phyloP scores from a whole-genome alignment of 2,797 vertebrate species.

The Microctenopoma steveboyesi region DNA sequence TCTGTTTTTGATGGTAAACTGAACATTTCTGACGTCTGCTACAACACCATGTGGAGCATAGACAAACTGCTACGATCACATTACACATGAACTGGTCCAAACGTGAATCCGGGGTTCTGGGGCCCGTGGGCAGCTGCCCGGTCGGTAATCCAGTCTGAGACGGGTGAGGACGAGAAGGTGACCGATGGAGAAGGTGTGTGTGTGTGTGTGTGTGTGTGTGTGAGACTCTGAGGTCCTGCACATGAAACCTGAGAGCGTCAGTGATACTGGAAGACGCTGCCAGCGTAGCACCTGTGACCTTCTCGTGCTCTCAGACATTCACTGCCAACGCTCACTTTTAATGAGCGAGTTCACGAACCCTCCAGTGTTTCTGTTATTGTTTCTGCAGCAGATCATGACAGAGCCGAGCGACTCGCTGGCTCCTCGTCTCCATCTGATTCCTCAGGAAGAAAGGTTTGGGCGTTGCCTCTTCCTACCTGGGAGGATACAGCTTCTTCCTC shows the following conservation, averaged over 20 bases:
- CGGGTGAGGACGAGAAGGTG: background rate
- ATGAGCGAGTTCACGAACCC: background rate
- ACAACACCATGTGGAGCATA: too few species aligned
- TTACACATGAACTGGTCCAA: too few species aligned
- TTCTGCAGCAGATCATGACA: conserved; percentile 20
- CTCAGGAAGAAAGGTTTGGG: background rate
- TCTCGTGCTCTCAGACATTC: conserved; percentile 26
- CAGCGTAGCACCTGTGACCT: conserved; percentile 12
- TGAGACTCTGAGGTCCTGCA: conserved; percentile 37
- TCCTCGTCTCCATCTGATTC: background rate
- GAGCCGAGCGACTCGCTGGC: background rate
- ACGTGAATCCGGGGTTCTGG: background rate
- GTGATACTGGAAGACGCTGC: conserved; percentile 13
- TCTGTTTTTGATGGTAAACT: too few species aligned
- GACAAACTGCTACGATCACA: too few species aligned
- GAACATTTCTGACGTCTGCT: too few species aligned
- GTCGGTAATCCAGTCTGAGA: too few species aligned
- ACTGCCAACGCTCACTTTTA: background rate
- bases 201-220: too few species aligned
- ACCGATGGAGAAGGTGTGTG: background rate
- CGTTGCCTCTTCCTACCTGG: conserved; percentile 79
- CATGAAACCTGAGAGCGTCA: conserved; percentile 58
- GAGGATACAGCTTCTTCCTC: conserved; percentile 87
- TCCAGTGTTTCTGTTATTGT: background rate
- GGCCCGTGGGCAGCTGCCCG: background rate